phyloP scores from a whole-genome alignment of 2,113 vertebrate genomes.

The Drymodes brunneopygia region DNA sequence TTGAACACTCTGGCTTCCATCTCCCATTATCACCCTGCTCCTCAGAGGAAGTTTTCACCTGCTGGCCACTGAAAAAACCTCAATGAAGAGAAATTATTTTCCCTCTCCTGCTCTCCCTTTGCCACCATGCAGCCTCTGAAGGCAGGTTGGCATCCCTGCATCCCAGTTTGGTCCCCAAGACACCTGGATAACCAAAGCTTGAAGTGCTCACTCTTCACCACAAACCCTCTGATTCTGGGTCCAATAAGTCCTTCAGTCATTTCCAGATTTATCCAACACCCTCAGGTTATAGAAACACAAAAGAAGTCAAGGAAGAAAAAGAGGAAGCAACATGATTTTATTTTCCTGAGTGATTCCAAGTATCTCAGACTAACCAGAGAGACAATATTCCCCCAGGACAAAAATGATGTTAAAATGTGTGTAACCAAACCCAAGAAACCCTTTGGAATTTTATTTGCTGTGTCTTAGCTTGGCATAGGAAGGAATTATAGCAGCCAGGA shows the following conservation, averaged over 20 bases:
- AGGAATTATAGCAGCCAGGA: background rate
- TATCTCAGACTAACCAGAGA: background rate
- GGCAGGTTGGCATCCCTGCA: background rate
- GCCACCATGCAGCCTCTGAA: background rate
- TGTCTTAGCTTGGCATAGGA: background rate
- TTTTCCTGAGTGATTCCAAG: background rate
- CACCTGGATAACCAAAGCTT: background rate
- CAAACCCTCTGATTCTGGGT: background rate
- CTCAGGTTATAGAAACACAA: background rate
- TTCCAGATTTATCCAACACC: background rate
- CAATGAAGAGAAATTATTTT: background rate
- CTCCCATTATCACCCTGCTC: background rate
- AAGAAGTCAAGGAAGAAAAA: background rate
- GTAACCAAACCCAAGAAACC: background rate
- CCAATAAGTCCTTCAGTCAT: background rate
- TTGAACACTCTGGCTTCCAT: background rate
- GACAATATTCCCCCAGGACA: background rate
- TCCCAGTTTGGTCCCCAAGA: background rate
- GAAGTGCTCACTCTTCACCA: background rate
- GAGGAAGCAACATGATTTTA: background rate
- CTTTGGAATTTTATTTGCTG: background rate
- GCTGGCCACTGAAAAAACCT: background rate
- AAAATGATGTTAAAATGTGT: background rate
- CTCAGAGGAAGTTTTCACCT: background rate
- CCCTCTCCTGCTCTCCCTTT: background rate